Evolutionary conservation across 2,888 invertebrate species (phyloP), one percentile per base, ranked within the genome.

Genomic region (Tenodera sinensis): DNA sequence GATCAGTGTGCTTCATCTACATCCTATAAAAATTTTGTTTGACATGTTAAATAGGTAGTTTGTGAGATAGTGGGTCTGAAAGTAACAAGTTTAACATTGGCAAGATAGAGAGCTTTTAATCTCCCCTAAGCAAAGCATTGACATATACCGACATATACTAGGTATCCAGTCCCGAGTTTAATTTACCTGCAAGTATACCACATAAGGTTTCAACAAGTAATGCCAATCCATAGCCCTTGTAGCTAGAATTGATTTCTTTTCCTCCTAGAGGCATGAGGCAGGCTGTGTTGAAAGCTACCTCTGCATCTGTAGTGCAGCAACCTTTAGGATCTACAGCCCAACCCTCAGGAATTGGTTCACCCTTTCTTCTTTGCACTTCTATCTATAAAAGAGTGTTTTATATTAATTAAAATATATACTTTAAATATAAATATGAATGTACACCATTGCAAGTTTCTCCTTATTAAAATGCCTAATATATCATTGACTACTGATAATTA

Each of bases 201-300:
- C 97, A 97, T 89, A 99, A 95, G 1, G 98, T 94, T 92, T 99
- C 99, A 3, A 98, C 98, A 95, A 98, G 95, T 90, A 97, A 95
- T 0, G 96, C 96, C 9, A 98, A 93, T 0, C 98, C 98, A 91
- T 96, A 98, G 0, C 98, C 98, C 93, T 99, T 99, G 94, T 98
- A 98, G 3, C 98, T 97, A 4, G 97, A 96, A 88, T 95, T 95
- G 0, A 94, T 92, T 92, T 97, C 97, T 0, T 93, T 92, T 0
- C 97, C 97, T 0, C 97, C 97, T 3, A 97, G 92, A 0, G 97
- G 97, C 95, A 96, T 94, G 85, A 97, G 92, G 88, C 95, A 95
- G 0, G 93, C 93, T 0, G 95, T 94, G 91, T 95, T 95, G 0
- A 96, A 97, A 93, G 92, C 92, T 1, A 95, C 93, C 0, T 95